Conservation (phyloP, 2,888 invertebrate genomes). For the Scaptomyza polygonia region DNA sequence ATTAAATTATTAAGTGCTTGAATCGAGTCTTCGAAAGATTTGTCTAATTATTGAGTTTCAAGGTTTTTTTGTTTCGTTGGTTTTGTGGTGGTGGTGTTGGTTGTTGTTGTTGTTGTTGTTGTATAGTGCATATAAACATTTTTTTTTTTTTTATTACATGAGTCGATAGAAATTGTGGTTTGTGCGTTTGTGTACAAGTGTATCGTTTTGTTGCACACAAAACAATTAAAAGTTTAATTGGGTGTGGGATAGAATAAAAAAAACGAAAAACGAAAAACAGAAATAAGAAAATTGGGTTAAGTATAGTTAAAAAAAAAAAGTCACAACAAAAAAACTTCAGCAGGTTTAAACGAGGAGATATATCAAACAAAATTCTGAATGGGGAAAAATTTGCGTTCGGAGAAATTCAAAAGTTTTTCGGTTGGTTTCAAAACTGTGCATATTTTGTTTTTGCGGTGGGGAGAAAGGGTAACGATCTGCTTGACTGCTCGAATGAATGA, state of each 20-base stretch:
- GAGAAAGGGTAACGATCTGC: no score
- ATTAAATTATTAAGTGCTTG: slow-evolving; percentile 85
- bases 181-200: slow-evolving; percentile 35
- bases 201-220: slow-evolving; percentile 38
- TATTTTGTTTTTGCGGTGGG: not conserved
- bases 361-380: slow-evolving; percentile 6
- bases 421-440: slow-evolving; percentile 4
- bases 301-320: slow-evolving; percentile 22
- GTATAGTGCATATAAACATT: slow-evolving; percentile 54
- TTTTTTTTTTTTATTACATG: slow-evolving; percentile 14
- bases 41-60: slow-evolving; percentile 79
- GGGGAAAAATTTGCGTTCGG: not conserved
- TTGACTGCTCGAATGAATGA: slow-evolving; percentile 1
- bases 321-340: slow-evolving; percentile 1
- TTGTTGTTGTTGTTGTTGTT: slow-evolving; percentile 55
- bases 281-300: slow-evolving; percentile 47
- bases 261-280: slow-evolving; percentile 33
- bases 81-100: slow-evolving; percentile 46
- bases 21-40: slow-evolving; percentile 85
- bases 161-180: slow-evolving; percentile 12
- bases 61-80: slow-evolving; percentile 18
- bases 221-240: slow-evolving; percentile 56
- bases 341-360: slow-evolving; percentile 3
- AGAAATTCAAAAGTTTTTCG: not conserved
- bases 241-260: slow-evolving; percentile 41